These are phyloP conservation scores for Stegana nigrithorax DNA, from an alignment of 2,888 invertebrate genomes.

Conservation along the genomic window DNA sequence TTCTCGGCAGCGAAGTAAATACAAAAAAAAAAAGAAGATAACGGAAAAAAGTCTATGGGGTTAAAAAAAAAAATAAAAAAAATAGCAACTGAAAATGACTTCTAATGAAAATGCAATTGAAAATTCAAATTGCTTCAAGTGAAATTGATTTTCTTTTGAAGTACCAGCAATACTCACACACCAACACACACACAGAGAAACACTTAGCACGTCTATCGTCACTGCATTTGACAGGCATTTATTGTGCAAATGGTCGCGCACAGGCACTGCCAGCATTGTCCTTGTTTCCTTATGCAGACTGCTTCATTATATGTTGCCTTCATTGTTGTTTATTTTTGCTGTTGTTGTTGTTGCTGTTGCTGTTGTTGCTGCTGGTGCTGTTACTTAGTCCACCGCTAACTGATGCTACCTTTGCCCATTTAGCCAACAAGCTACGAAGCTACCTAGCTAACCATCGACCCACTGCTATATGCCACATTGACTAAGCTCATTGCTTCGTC, in stretches of 20 bases:
- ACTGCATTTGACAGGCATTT: slow-evolving; percentile 10
- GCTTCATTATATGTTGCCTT: background rate
- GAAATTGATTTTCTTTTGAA: slow-evolving; percentile 49
- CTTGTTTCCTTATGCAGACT: background rate
- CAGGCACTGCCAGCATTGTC: background rate
- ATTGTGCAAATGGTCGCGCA: background rate
- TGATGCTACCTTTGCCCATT: no score
- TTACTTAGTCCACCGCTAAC: no score
- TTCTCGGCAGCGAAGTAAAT: no score
- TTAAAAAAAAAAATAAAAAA: no score
- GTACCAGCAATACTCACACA: no score
- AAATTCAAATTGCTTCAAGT: slow-evolving; percentile 43
- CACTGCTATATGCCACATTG: background rate
- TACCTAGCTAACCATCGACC: no score
- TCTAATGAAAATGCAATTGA: slow-evolving; percentile 47
- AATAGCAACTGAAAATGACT: background rate
- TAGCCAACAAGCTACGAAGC: no score
- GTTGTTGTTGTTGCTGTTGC: slow-evolving; percentile 21
- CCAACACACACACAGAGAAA: no score
- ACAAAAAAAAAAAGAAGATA: no score
- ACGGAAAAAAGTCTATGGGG: no score
- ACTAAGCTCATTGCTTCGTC: background rate
- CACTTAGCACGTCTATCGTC: background rate
- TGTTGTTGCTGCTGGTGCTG: background rate
- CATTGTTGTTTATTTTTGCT: slow-evolving; percentile 26